phyloP scores from a whole-genome alignment of 2,888 invertebrate species.

The Morpho helenor region DNA sequence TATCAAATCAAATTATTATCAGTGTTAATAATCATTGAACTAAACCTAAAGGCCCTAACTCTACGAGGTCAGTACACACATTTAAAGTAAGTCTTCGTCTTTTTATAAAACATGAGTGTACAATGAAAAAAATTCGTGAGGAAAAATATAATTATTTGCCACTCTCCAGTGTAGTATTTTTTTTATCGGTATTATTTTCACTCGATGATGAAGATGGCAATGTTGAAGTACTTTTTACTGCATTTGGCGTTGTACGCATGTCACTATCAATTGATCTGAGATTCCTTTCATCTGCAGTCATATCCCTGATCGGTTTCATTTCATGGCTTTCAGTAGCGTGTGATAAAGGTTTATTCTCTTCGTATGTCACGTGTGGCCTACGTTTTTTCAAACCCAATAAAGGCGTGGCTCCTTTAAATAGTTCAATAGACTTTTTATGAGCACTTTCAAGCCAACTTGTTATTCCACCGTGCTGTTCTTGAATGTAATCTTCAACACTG shows the following conservation, averaged over 20 bases:
- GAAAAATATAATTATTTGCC: neutral
- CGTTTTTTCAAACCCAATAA: conserved; percentile 10
- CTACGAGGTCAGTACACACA: no score
- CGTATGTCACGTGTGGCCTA: conserved; percentile 13
- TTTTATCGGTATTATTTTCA: conserved; percentile 1
- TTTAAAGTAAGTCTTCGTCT: no score
- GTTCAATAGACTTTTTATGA: neutral
- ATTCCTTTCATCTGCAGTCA: conserved; percentile 21
- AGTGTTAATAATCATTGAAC: no score
- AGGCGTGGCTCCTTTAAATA: neutral
- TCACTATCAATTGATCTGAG: conserved; percentile 23
- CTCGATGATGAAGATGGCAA: neutral
- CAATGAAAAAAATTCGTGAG: no score
- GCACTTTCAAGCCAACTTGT: neutral
- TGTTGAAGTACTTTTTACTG: neutral
- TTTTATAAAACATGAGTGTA: no score
- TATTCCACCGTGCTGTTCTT: conserved; percentile 17
- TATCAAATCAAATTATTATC: no score
- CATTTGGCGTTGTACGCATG: conserved; percentile 6
- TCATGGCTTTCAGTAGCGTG: conserved; percentile 14
- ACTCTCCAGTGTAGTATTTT: neutral
- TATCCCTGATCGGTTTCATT: conserved; percentile 21
- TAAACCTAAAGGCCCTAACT: no score
- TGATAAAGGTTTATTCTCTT: conserved; percentile 2
- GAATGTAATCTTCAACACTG: conserved; percentile 29